Evolutionary conservation across 2,888 invertebrate genomes (phyloP).

Genomic region (Neoitamus cyanurus): DNA sequence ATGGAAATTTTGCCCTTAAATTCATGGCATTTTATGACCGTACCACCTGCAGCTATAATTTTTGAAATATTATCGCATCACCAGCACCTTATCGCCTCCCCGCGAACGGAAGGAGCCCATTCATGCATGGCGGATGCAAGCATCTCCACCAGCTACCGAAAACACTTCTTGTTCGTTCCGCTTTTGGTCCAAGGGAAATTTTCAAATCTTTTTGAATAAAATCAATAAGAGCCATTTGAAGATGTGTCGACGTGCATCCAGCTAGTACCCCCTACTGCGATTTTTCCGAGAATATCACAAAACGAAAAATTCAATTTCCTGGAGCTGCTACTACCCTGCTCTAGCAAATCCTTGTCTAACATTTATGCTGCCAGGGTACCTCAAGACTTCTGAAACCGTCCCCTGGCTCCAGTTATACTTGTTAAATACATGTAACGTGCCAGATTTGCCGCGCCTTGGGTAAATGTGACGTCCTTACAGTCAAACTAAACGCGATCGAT

Average conservation of each 20-base stretch:
- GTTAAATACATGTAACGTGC: constrained; percentile 17
- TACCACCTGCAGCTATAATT: constrained; percentile 34
- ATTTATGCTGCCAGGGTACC: background rate
- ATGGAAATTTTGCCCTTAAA: constrained; percentile 17
- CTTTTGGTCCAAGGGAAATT: background rate
- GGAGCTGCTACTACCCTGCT: background rate
- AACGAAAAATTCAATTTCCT: constrained; percentile 24
- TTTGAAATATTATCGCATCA: constrained; percentile 16
- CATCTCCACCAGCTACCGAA: background rate
- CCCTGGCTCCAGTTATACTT: background rate
- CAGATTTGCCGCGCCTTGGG: background rate
- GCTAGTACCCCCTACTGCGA: background rate
- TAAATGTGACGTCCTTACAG: background rate
- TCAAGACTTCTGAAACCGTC: background rate
- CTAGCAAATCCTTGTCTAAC: background rate
- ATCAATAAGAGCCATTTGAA: constrained; percentile 19
- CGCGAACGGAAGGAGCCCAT: background rate
- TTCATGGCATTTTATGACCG: constrained; percentile 36
- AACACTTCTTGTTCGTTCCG: background rate
- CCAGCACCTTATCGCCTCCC: background rate
- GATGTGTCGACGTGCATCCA: constrained; percentile 16
- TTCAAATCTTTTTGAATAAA: constrained; percentile 34
- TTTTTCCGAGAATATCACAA: background rate
- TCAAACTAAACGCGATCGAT: background rate
- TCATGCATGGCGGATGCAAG: background rate